A percentile compares a stretch with the other conserved stretches of the same genome.
These are phyloP conservation scores for Agrilus cyanescens DNA, from an alignment of 2,888 invertebrate species.

Conservation along the genomic window DNA sequence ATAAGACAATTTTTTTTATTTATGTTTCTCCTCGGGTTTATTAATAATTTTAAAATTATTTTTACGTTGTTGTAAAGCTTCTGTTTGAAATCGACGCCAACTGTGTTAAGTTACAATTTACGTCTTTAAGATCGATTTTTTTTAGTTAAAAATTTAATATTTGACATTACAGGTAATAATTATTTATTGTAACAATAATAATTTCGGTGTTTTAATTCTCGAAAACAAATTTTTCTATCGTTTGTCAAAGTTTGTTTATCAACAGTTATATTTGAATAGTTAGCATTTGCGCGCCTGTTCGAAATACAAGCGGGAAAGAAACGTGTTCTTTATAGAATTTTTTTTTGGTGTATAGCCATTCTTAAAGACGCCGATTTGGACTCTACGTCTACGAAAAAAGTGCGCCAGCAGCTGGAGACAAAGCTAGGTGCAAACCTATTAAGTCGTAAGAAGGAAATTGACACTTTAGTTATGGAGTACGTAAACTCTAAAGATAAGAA, in stretches of 20 bases:
- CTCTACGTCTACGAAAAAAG: constrained; percentile 78
- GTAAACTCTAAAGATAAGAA: constrained; percentile 38
- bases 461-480: constrained; percentile 74
- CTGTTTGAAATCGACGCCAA: too few relatives aligned
- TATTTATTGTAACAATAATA: too few relatives aligned
- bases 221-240: too few relatives aligned
- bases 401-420: constrained; percentile 74
- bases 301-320: too few relatives aligned
- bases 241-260: too few relatives aligned
- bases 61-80: constrained; percentile 9
- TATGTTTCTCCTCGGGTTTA: constrained; percentile 30
- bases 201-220: too few relatives aligned
- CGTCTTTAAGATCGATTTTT: too few relatives aligned
- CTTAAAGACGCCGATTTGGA: constrained; percentile 77
- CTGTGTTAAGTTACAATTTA: too few relatives aligned
- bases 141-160: too few relatives aligned
- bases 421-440: constrained; percentile 65
- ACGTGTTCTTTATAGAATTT: constrained; percentile 5
- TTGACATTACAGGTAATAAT: too few relatives aligned
- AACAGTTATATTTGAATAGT: too few relatives aligned
- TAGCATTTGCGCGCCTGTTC: too few relatives aligned
- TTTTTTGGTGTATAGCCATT: constrained; percentile 48
- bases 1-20: constrained; percentile 35
- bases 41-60: constrained; percentile 26
- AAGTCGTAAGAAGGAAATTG: constrained; percentile 75